Percentiles rank a stretch among this genome's conserved stretches.
Evolutionary conservation across 1,140 invertebrate genomes (phyloP).

Genomic region (Cydia fagiglandana): DNA sequence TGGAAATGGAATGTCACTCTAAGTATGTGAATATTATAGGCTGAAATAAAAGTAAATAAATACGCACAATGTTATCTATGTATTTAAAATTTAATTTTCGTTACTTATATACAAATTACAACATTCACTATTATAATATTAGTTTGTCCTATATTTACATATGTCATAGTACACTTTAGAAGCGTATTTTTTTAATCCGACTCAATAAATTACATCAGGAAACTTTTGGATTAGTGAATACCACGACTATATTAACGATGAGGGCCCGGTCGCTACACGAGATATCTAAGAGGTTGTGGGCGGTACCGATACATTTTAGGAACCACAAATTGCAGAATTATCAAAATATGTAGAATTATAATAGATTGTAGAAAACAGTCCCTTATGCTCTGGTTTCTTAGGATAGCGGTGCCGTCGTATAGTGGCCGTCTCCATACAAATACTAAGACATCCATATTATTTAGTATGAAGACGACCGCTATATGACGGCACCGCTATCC

Average conservation of each 20-base stretch:
- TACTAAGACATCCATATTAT: no score
- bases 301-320: constrained; percentile 26
- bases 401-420: no score
- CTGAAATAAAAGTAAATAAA: constrained; percentile 52
- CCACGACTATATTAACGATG: constrained; percentile 46
- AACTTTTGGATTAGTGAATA: constrained; percentile 70
- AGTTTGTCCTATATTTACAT: constrained; percentile 77
- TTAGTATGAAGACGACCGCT: no score
- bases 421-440: no score
- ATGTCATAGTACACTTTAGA: constrained; percentile 77
- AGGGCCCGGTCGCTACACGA: constrained; percentile 43
- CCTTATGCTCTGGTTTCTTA: no score
- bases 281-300: constrained; percentile 15
- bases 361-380: no score
- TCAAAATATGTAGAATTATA: not conserved
- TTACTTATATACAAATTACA: constrained; percentile 80
- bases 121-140: constrained; percentile 78
- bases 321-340: not conserved
- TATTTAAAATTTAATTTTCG: constrained; percentile 79
- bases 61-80: constrained; percentile 73
- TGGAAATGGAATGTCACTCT: no score
- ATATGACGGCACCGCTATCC: no score
- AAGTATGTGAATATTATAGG: not conserved
- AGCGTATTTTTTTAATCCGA: constrained; percentile 73
- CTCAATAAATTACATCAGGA: constrained; percentile 73